Conservation (phyloP, 2,797 vertebrate genomes). For the Peromyscus eremicus region DNA sequence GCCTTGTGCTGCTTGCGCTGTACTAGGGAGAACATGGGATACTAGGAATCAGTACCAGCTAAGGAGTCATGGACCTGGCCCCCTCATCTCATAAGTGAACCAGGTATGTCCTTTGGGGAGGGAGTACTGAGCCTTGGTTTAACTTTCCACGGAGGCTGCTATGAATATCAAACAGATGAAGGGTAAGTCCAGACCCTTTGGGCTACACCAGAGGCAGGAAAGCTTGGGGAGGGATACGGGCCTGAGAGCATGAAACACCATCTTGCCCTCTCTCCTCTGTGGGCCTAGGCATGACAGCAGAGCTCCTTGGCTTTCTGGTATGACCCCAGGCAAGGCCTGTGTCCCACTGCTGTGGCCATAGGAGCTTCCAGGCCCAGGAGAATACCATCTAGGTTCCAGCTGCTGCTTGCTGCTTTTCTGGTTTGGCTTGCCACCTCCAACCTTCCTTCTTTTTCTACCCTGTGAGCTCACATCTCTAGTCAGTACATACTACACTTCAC, state of each 20-base stretch:
- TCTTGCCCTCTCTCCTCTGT: neutral
- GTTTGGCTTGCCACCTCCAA: neutral
- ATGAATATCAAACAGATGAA: neutral
- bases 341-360: neutral
- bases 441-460: neutral
- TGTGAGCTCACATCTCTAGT: neutral
- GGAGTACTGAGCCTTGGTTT: neutral
- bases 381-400: rapidly evolving
- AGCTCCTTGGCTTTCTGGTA: neutral
- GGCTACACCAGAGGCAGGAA: neutral
- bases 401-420: neutral
- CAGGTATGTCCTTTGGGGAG: neutral
- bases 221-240: neutral
- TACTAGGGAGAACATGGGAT: neutral
- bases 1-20: neutral
- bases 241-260: rapidly evolving
- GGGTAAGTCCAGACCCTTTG: neutral
- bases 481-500: rapidly evolving
- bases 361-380: neutral
- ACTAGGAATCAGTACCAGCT: neutral
- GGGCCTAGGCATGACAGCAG: neutral
- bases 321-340: neutral
- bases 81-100: no score
- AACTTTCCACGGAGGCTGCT: neutral
- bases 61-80: neutral